phyloP scores from a whole-genome alignment of 1,140 invertebrate species.

The Caenorhabditis inopinata region DNA sequence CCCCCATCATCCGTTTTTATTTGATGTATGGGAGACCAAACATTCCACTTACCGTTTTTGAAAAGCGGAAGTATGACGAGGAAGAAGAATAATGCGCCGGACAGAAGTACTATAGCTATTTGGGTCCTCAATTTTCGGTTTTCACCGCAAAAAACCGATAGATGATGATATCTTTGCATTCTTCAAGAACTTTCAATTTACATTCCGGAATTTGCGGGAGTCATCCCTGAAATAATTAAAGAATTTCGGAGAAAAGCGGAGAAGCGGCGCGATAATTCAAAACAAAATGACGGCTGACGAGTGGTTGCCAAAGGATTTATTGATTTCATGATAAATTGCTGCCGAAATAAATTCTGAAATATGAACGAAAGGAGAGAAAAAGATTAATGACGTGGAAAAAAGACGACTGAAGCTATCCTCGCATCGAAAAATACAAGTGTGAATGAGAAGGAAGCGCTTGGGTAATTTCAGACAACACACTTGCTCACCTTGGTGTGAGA shows the following conservation, averaged over 20 bases:
- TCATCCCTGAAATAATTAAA: background rate
- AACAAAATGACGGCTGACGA: background rate
- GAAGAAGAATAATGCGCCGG: background rate
- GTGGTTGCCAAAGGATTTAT: background rate
- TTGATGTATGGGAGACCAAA: background rate
- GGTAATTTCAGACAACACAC: too few species aligned
- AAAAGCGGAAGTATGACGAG: background rate
- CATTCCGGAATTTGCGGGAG: conserved; percentile 14
- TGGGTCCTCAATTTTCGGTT: background rate
- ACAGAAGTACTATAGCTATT: background rate
- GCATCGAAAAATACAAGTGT: too few species aligned
- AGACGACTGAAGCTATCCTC: too few species aligned
- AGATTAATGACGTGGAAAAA: background rate
- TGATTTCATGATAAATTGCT: background rate
- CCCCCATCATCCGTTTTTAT: too few species aligned
- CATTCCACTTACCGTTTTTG: background rate
- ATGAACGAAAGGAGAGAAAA: background rate
- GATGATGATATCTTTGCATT: background rate
- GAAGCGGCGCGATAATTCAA: background rate
- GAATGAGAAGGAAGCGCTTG: too few species aligned
- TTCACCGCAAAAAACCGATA: too few species aligned
- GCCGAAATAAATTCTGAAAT: background rate
- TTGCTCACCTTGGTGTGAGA: too few species aligned
- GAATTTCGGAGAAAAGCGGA: too few species aligned
- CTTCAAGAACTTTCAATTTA: background rate